phyloP scores from a whole-genome alignment of 2,888 invertebrate genomes.

The Tethea ocularis region DNA sequence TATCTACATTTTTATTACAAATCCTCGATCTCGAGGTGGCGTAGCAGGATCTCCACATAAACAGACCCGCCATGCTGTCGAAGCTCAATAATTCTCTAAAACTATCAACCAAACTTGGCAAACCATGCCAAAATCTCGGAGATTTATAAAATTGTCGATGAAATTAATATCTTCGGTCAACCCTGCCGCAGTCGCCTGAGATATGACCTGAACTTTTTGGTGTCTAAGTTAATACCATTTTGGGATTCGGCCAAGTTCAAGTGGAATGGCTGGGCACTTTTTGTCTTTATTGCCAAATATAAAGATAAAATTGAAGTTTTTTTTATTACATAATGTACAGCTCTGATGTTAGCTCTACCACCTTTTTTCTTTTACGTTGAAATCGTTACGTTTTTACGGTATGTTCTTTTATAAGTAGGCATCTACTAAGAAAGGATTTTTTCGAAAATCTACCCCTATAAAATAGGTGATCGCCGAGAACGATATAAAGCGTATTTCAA shows the following conservation, averaged over 20 bases:
- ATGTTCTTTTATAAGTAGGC: no score
- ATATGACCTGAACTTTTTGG: not conserved
- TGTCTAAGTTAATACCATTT: constrained; percentile 1
- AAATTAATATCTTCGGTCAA: not conserved
- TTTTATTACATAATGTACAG: not conserved
- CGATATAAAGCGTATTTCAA: no score
- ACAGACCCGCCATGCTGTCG: not conserved
- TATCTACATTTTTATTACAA: no score
- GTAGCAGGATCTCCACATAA: not conserved
- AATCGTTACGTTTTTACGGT: no score
- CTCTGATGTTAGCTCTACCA: not conserved
- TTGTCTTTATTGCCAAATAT: not conserved
- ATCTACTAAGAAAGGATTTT: no score
- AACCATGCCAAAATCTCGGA: not conserved
- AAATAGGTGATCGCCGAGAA: no score
- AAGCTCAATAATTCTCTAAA: not conserved
- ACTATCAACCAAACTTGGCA: not conserved
- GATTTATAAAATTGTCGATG: not conserved
- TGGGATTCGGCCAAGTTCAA: not conserved
- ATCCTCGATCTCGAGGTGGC: not conserved
- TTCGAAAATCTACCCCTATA: no score
- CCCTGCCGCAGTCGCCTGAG: not conserved
- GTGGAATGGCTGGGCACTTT: constrained; percentile 1
- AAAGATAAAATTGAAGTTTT: not conserved
- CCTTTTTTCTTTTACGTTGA: not conserved